These are phyloP conservation scores for Petrocephalus microphthalmus DNA, from an alignment of 2,113 vertebrate genomes.

Conservation along the genomic window DNA sequence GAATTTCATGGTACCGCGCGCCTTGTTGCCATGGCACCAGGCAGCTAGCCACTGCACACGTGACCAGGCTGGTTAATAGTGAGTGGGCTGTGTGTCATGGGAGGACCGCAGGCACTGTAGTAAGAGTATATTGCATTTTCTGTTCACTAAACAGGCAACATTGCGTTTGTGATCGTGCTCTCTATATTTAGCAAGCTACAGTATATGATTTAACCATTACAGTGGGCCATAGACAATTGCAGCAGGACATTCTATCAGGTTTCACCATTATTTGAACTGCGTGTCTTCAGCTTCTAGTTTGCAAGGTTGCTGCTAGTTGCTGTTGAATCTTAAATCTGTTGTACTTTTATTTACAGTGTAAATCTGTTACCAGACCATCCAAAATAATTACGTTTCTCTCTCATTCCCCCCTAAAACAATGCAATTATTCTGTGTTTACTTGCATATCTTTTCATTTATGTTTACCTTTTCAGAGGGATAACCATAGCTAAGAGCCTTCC, in stretches of 20 bases:
- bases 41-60: neutral
- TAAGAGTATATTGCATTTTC: neutral
- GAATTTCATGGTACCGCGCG: neutral
- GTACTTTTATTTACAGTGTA: neutral
- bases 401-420: neutral
- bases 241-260: neutral
- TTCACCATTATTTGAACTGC: neutral
- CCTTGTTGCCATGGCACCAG: conserved; percentile 9
- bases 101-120: neutral
- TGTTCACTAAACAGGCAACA: neutral
- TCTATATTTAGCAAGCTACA: neutral
- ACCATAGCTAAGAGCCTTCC: neutral
- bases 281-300: neutral
- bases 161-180: neutral
- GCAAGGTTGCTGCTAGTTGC: neutral
- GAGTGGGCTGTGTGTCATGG: conserved; percentile 1
- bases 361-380: neutral
- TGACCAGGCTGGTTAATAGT: neutral
- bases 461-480: neutral
- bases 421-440: neutral
- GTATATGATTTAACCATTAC: neutral
- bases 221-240: neutral
- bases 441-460: neutral
- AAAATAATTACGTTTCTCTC: neutral
- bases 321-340: neutral